Percentiles rank a stretch among this genome's conserved stretches.
Evolutionary conservation across 2,113 vertebrate genomes (phyloP).

Genomic region (Nesoenas mayeri): DNA sequence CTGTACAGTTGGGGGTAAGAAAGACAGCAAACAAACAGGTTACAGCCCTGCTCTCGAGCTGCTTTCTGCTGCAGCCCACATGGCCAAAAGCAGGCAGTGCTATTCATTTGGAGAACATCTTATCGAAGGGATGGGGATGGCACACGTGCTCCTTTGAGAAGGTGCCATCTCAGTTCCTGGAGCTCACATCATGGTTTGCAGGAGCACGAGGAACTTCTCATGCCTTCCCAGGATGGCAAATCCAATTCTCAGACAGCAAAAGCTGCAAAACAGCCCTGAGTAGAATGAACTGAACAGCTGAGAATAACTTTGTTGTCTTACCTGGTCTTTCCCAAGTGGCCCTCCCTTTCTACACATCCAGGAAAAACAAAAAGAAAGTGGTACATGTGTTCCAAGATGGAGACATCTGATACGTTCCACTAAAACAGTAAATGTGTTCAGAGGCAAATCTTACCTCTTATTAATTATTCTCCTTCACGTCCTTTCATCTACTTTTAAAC

Average conservation of each 20-base stretch:
- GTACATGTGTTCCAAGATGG: neutral
- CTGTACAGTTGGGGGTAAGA: neutral
- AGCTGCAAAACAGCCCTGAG: neutral
- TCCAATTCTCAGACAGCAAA: neutral
- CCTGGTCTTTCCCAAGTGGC: accelerated
- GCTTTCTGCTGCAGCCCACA: neutral
- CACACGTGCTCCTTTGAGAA: accelerated
- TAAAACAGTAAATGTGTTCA: neutral
- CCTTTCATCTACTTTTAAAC: neutral
- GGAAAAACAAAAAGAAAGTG: neutral
- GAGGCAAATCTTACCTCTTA: neutral
- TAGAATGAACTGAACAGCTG: neutral
- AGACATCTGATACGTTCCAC: neutral
- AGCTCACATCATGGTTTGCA: neutral
- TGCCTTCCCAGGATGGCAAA: neutral
- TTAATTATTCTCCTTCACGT: neutral
- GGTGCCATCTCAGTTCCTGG: neutral
- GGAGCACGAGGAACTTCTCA: neutral
- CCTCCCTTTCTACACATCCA: neutral
- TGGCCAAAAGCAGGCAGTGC: neutral
- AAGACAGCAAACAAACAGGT: too few species aligned
- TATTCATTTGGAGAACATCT: neutral
- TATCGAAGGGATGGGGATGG: neutral
- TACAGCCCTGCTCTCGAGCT: neutral
- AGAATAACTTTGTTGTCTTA: neutral